Conservation (phyloP, 2,113 vertebrate species). For the Upupa epops region DNA sequence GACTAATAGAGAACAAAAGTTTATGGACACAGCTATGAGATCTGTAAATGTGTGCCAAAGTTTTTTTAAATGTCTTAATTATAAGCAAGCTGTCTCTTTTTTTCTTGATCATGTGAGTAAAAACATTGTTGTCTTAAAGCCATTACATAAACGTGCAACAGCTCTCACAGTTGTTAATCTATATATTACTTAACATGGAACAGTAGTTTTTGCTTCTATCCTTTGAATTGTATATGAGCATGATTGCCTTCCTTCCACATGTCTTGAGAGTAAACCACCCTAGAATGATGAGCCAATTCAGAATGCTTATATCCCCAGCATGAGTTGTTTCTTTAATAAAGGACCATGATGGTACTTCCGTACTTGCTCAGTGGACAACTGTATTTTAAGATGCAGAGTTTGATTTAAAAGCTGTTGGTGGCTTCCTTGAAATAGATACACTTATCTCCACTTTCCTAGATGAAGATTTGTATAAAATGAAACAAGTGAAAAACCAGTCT, state of each 20-base stretch:
- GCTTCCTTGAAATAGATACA: not conserved
- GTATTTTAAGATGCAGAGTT: not conserved
- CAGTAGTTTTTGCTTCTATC: not conserved
- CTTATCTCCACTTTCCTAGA: not conserved
- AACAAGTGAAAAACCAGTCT: not conserved
- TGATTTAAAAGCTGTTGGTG: constrained; percentile 28
- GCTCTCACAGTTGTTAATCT: not conserved
- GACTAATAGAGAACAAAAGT: not conserved
- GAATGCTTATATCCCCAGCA: not conserved
- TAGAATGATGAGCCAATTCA: not conserved
- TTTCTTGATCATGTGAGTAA: not conserved
- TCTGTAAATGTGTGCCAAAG: not conserved
- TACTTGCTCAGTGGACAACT: not conserved
- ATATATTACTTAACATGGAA: not conserved
- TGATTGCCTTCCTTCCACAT: not conserved
- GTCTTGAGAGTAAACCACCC: not conserved
- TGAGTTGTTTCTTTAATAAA: not conserved
- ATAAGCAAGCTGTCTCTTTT: not conserved
- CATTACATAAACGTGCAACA: not conserved
- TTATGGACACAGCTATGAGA: not conserved
- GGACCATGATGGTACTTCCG: not conserved
- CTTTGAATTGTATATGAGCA: not conserved
- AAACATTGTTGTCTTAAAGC: not conserved
- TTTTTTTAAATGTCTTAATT: not conserved
- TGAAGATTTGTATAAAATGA: not conserved